These are phyloP conservation scores for Arctocebus calabarensis DNA, from an alignment of 2,797 vertebrate species.

Conservation along the genomic window DNA sequence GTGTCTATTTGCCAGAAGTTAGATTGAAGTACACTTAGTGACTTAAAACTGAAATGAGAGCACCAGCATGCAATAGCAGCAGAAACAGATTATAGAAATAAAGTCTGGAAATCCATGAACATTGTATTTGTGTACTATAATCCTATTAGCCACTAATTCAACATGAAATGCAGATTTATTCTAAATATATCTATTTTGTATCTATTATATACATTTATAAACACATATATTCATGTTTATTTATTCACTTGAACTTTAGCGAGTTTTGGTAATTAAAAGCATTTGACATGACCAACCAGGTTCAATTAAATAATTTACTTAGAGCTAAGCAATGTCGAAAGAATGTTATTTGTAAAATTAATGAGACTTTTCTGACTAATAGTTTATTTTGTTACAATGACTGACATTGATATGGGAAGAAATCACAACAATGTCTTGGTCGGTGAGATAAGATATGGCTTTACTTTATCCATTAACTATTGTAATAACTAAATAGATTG, in stretches of 20 bases:
- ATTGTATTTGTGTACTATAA: constrained; percentile 68
- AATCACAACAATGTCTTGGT: constrained; percentile 27
- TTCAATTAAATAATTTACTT: constrained; percentile 44
- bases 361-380: constrained; percentile 36
- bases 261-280: constrained; percentile 55
- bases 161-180: constrained; percentile 42
- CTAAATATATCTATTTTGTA: background rate
- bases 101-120: constrained; percentile 68
- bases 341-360: constrained; percentile 46
- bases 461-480: constrained; percentile 55
- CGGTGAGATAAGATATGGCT: background rate
- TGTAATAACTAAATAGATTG: constrained; percentile 40
- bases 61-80: background rate
- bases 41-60: constrained; percentile 59
- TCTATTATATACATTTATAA: constrained; percentile 8
- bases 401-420: constrained; percentile 35
- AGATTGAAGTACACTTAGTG: constrained; percentile 44
- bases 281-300: background rate
- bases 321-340: constrained; percentile 58
- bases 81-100: constrained; percentile 52
- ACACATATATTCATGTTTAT: background rate
- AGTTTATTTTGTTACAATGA: constrained; percentile 39
- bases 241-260: constrained; percentile 44
- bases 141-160: constrained; percentile 20
- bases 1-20: constrained; percentile 54